These are phyloP conservation scores for Bedellia somnulentella DNA, from an alignment of 2,888 invertebrate species.

Conservation along the genomic window DNA sequence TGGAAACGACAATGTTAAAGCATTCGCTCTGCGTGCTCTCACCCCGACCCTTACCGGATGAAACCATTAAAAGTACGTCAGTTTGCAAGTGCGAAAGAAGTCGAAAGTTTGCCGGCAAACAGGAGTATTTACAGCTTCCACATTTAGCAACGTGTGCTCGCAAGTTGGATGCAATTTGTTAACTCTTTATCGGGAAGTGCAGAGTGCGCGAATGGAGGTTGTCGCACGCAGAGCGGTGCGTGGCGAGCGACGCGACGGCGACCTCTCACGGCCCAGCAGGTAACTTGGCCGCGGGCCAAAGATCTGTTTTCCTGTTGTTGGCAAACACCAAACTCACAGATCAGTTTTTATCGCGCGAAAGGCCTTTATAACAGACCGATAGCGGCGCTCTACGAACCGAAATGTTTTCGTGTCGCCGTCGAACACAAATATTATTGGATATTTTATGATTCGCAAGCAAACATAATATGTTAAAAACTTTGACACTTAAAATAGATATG, in stretches of 20 bases:
- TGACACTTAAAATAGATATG: conserved; percentile 22
- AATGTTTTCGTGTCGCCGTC: conserved; percentile 48
- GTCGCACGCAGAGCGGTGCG: conserved; percentile 12
- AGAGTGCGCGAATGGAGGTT: too few species aligned
- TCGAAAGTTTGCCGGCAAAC: conserved; percentile 47
- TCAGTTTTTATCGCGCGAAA: conserved; percentile 61
- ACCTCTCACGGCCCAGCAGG: conserved; percentile 23
- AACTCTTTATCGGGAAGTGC: conserved; percentile 40
- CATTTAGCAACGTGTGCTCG: conserved; percentile 45
- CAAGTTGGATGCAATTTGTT: conserved; percentile 52
- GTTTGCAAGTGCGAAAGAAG: conserved; percentile 42
- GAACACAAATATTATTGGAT: conserved; percentile 53
- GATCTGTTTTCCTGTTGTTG: conserved; percentile 57
- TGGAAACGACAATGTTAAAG: conserved; percentile 12
- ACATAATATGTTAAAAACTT: conserved; percentile 54
- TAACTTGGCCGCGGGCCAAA: conserved; percentile 51
- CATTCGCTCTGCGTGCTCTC: too few species aligned
- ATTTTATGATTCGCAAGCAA: conserved; percentile 58
- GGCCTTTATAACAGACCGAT: conserved; percentile 58
- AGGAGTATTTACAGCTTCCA: conserved; percentile 48
- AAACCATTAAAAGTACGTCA: conserved; percentile 44
- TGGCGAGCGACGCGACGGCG: conserved; percentile 18
- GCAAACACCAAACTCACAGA: conserved; percentile 50
- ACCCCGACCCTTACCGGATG: conserved; percentile 15
- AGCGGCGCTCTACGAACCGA: conserved; percentile 33